Percentiles rank a stretch among this genome's conserved stretches.
These are phyloP conservation scores for Rhinoptilus africanus DNA, from an alignment of 2,113 vertebrate genomes.

Conservation along the genomic window DNA sequence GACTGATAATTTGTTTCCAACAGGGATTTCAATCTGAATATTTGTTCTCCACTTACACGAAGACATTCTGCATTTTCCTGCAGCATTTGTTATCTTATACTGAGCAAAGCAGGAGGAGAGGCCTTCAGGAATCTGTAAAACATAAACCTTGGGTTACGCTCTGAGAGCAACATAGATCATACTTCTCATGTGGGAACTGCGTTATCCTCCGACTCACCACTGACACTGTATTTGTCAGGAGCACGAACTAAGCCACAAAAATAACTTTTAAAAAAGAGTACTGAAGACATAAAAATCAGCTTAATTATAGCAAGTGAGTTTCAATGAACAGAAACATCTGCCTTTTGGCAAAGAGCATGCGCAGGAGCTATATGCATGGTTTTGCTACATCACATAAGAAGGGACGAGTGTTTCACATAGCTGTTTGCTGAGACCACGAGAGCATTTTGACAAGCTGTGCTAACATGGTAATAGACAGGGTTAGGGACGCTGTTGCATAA, in stretches of 20 bases:
- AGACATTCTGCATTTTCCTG: not conserved
- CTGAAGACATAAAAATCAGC: not conserved
- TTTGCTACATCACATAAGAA: not conserved
- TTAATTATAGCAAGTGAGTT: fast-evolving
- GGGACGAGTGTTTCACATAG: not conserved
- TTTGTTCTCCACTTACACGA: not conserved
- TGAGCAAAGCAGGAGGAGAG: not conserved
- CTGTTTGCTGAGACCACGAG: not conserved
- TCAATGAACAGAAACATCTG: not conserved
- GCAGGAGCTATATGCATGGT: fast-evolving
- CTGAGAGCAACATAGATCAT: not conserved
- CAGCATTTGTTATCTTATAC: not conserved
- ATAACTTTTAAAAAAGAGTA: not conserved
- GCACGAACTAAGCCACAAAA: not conserved
- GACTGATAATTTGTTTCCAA: not conserved
- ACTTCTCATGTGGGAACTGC: not conserved
- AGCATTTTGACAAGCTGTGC: not conserved
- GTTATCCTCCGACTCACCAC: not conserved
- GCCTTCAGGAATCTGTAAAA: not conserved
- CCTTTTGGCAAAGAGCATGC: not conserved
- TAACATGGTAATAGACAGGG: not conserved
- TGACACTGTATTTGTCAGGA: not conserved
- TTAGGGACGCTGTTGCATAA: not conserved
- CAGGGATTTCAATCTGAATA: not conserved
- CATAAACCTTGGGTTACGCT: not conserved